A percentile compares a stretch with the other conserved stretches of the same genome.
These are phyloP conservation scores for Bellardia bayeri DNA, from an alignment of 2,888 invertebrate genomes.

Conservation along the genomic window DNA sequence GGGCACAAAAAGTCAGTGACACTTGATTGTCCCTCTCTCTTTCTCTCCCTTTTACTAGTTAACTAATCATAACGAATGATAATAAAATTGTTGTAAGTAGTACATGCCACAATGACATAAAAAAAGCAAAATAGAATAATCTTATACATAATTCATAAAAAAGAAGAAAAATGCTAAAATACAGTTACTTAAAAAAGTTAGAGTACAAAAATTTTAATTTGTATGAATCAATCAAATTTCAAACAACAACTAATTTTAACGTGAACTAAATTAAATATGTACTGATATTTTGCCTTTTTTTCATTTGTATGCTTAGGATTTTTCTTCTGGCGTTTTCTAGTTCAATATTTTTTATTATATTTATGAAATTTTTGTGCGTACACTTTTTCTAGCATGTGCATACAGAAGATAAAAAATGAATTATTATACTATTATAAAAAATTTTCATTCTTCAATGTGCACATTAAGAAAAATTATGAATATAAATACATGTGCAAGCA, in stretches of 20 bases:
- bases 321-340: too few relatives aligned
- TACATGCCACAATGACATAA: background rate
- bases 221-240: too few relatives aligned
- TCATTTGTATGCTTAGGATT: too few relatives aligned
- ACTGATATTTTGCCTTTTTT: too few relatives aligned
- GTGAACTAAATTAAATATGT: too few relatives aligned
- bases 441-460: slow-evolving; percentile 9
- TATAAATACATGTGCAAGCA: background rate
- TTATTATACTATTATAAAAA: background rate
- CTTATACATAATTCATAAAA: background rate
- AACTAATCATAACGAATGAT: slow-evolving; percentile 25
- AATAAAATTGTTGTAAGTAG: background rate
- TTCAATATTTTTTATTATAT: too few relatives aligned
- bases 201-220: too few relatives aligned
- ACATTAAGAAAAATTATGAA: slow-evolving; percentile 6
- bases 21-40: background rate
- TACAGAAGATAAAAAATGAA: background rate
- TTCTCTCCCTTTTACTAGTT: background rate
- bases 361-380: too few relatives aligned
- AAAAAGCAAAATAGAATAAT: slow-evolving; percentile 5
- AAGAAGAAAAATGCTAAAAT: too few relatives aligned
- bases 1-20: slow-evolving; percentile 33
- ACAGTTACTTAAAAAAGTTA: too few relatives aligned
- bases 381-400: background rate
- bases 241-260: too few relatives aligned